Conservation (phyloP, 2,888 invertebrate genomes). For the Argyresthia albistria region DNA sequence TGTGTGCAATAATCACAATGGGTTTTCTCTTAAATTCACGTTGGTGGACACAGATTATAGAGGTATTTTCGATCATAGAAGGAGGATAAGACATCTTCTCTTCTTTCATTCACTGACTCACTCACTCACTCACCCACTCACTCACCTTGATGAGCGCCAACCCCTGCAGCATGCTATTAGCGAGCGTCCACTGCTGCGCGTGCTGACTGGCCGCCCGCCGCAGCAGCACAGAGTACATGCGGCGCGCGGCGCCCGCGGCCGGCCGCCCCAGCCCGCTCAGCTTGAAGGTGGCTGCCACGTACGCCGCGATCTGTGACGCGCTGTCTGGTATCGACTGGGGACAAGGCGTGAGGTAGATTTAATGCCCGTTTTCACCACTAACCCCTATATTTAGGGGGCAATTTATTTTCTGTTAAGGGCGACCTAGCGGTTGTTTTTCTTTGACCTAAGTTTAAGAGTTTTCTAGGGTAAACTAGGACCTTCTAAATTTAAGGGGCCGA, state of each 20-base stretch:
- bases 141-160: constrained; percentile 81
- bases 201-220: constrained; percentile 42
- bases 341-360: not conserved
- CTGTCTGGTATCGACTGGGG: constrained; percentile 44
- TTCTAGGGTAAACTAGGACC: too few relatives aligned
- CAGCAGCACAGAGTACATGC: constrained; percentile 65
- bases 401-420: too few relatives aligned
- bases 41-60: not conserved
- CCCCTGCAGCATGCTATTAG: constrained; percentile 76
- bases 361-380: too few relatives aligned
- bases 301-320: constrained; percentile 35
- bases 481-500: too few relatives aligned
- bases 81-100: not conserved
- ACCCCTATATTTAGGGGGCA: too few relatives aligned
- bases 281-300: constrained; percentile 66
- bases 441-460: too few relatives aligned
- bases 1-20: not conserved
- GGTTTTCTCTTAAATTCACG: constrained; percentile 4
- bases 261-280: constrained; percentile 60
- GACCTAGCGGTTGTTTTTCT: too few relatives aligned
- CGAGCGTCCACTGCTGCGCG: constrained; percentile 58
- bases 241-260: constrained; percentile 19
- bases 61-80: constrained; percentile 11
- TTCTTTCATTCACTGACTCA: not conserved
- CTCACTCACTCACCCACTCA: not conserved